phyloP scores from a whole-genome alignment of 1,140 invertebrate species.

The Marisa cornuarietis region DNA sequence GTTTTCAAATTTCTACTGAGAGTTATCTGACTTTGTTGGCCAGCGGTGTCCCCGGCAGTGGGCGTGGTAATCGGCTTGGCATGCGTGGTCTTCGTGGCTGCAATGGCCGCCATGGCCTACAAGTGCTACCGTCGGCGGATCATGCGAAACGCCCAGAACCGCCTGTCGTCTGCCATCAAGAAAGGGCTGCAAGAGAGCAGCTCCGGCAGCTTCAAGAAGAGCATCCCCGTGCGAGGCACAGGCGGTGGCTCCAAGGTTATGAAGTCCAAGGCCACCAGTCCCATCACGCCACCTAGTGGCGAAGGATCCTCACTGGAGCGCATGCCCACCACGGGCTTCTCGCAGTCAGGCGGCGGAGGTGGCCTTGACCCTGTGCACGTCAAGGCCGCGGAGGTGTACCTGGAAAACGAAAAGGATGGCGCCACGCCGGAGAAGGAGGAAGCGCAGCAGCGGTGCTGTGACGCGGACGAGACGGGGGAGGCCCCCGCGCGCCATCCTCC shows the following conservation, averaged over 20 bases:
- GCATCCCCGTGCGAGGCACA: slow-evolving; percentile 32
- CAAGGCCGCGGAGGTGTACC: slow-evolving; percentile 46
- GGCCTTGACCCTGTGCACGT: slow-evolving; percentile 39
- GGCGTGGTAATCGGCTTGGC: slow-evolving; percentile 53
- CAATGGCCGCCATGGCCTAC: slow-evolving; percentile 50
- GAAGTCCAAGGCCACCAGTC: slow-evolving; percentile 58
- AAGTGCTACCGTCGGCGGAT: slow-evolving; percentile 58
- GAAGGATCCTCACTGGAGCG: slow-evolving; percentile 38
- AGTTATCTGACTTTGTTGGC: slow-evolving; percentile 17
- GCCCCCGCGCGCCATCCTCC: slow-evolving; percentile 46
- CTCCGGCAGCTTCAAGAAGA: slow-evolving; percentile 48
- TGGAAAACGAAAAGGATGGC: slow-evolving; percentile 68
- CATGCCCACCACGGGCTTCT: slow-evolving; percentile 43
- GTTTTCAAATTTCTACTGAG: background rate
- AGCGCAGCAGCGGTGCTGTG: background rate
- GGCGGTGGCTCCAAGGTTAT: slow-evolving; percentile 46
- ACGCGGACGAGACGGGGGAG: slow-evolving; percentile 55
- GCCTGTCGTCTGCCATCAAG: slow-evolving; percentile 63
- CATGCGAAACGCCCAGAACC: slow-evolving; percentile 53
- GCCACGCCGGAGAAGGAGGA: slow-evolving; percentile 73
- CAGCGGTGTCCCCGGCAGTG: slow-evolving; percentile 50
- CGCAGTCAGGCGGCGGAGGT: slow-evolving; percentile 33
- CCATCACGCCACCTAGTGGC: slow-evolving; percentile 48
- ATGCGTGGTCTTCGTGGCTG: slow-evolving; percentile 46
- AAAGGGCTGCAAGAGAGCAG: slow-evolving; percentile 60